phyloP scores from a whole-genome alignment of 1,140 invertebrate species.

The Polyergus mexicanus region DNA sequence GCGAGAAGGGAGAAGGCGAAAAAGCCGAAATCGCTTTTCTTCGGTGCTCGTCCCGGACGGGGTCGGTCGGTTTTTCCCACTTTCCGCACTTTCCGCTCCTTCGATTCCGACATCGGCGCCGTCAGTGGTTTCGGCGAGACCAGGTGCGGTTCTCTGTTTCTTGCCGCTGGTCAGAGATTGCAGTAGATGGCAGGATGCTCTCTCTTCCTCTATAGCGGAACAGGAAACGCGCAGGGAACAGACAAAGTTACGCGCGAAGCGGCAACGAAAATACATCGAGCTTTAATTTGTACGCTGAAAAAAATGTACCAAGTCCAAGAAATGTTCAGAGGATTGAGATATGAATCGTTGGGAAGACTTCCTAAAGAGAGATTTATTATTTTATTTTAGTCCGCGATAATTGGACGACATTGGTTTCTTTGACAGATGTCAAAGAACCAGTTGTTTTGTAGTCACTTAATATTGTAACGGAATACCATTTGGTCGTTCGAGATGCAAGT shows the following conservation, averaged over 20 bases:
- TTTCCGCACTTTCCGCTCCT: slow-evolving; percentile 46
- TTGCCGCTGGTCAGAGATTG: slow-evolving; percentile 47
- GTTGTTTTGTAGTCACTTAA: neutral
- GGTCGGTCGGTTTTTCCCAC: slow-evolving; percentile 44
- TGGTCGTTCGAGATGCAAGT: neutral
- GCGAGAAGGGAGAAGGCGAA: neutral
- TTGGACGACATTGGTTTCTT: neutral
- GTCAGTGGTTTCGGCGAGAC: slow-evolving; percentile 37
- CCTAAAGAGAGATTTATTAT: too few species aligned
- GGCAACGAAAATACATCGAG: slow-evolving; percentile 31
- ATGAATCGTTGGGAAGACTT: too few species aligned
- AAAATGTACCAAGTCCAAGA: too few species aligned
- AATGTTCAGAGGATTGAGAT: neutral
- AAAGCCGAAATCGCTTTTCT: slow-evolving; percentile 47
- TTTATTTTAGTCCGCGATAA: neutral
- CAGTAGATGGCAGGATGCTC: slow-evolving; percentile 3
- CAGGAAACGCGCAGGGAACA: neutral
- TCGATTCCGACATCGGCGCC: slow-evolving; percentile 30
- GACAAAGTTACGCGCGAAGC: neutral
- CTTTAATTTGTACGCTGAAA: slow-evolving; percentile 11
- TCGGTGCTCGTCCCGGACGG: slow-evolving; percentile 20
- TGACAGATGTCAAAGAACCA: neutral
- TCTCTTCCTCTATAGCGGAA: too few species aligned
- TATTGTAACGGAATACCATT: neutral
- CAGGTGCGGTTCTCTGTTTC: slow-evolving; percentile 51